Evolutionary conservation across 1,140 invertebrate species (phyloP).

Genomic region (honey bee (Apis mellifera)): Amel_HAv3.1 CM009941.2:12983001-12983500

Average conservation of each 20-base stretch:
- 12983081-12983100: too few relatives aligned
- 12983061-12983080: too few relatives aligned
- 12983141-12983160: too few relatives aligned
- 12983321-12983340: constrained; percentile 47
- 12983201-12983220: constrained; percentile 30
- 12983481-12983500: too few relatives aligned
- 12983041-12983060: too few relatives aligned
- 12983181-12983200: constrained; percentile 25
- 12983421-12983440: too few relatives aligned
- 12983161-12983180: background rate
- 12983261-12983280: background rate
- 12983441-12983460: too few relatives aligned
- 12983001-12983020: background rate
- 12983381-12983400: background rate
- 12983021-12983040: background rate
- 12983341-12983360: background rate
- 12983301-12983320: constrained; percentile 46
- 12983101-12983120: too few relatives aligned
- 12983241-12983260: constrained; percentile 11
- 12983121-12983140: too few relatives aligned
- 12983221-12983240: background rate
- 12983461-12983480: too few relatives aligned
- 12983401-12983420: too few relatives aligned
- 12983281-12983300: constrained; percentile 25
- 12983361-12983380: background rate